Conservation (phyloP, 2,113 vertebrate genomes). For the Neofelis nebulosa region DNA sequence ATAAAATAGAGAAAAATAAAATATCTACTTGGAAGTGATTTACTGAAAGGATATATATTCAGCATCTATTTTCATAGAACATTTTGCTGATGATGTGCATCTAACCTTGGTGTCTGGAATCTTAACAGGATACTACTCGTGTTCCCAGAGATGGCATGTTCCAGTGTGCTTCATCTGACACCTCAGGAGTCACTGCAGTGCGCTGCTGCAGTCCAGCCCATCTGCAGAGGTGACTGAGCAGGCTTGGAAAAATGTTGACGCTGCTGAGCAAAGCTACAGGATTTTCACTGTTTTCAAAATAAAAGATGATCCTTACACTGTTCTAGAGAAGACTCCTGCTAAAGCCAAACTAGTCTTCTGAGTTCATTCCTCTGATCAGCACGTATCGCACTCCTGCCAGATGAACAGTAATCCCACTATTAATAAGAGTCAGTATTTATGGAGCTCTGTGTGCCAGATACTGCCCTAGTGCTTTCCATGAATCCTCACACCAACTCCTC, state of each 20-base stretch:
- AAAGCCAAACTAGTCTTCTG: background rate
- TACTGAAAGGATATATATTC: background rate
- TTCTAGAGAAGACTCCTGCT: background rate
- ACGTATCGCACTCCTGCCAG: accelerated
- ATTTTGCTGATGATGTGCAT: background rate
- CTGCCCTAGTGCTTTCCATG: background rate
- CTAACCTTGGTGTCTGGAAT: background rate
- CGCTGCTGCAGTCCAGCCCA: background rate
- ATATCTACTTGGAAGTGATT: constrained; percentile 13
- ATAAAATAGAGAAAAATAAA: constrained; percentile 57
- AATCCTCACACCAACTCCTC: background rate
- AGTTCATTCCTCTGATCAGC: background rate
- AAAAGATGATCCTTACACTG: background rate
- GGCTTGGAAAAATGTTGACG: background rate
- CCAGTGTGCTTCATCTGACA: background rate
- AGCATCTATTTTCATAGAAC: constrained; percentile 26
- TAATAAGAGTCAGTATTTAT: background rate
- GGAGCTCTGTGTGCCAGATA: background rate
- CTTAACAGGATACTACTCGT: background rate
- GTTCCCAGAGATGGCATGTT: accelerated
- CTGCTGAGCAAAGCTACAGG: background rate
- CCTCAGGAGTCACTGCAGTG: background rate
- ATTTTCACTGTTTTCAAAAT: background rate
- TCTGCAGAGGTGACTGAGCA: background rate
- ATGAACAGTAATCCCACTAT: background rate